A percentile compares a stretch with the other conserved stretches of the same genome.
Evolutionary conservation across 2,888 invertebrate species (phyloP).

Genomic region (Eudemis profundana): DNA sequence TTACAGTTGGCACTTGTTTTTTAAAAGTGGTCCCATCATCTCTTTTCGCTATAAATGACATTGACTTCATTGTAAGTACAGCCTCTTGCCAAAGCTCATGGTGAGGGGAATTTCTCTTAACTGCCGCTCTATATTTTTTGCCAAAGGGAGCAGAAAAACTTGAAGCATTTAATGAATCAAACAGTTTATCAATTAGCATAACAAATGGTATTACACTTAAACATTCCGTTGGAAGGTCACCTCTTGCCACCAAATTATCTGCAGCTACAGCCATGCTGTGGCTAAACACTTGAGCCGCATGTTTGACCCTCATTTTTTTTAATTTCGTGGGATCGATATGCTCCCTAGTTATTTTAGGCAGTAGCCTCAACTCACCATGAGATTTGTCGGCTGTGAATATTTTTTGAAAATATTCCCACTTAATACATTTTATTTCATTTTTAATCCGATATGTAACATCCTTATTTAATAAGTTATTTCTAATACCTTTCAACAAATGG

Average conservation of each 20-base stretch:
- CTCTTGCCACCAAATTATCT: background rate
- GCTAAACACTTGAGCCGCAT: conserved; percentile 38
- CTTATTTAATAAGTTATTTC: conserved; percentile 40
- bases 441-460: no score
- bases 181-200: background rate
- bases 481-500: conserved; percentile 46
- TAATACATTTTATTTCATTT: no score
- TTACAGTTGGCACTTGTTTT: background rate
- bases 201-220: background rate
- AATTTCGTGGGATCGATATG: conserved; percentile 25
- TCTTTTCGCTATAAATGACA: conserved; percentile 30
- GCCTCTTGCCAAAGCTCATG: conserved; percentile 38
- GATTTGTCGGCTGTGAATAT: background rate
- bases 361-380: conserved; percentile 18
- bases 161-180: background rate
- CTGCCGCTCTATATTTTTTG: background rate
- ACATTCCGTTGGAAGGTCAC: background rate
- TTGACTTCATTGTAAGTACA: conserved; percentile 28
- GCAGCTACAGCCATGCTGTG: conserved; percentile 24
- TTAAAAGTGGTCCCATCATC: background rate
- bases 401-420: background rate
- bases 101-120: conserved; percentile 38
- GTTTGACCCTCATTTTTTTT: conserved; percentile 39
- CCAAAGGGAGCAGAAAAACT: background rate
- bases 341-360: conserved; percentile 34